Percentiles rank a stretch among this genome's conserved stretches.
Evolutionary conservation across 2,797 vertebrate genomes (phyloP).

Genomic region (Poeciliopsis infans): DNA sequence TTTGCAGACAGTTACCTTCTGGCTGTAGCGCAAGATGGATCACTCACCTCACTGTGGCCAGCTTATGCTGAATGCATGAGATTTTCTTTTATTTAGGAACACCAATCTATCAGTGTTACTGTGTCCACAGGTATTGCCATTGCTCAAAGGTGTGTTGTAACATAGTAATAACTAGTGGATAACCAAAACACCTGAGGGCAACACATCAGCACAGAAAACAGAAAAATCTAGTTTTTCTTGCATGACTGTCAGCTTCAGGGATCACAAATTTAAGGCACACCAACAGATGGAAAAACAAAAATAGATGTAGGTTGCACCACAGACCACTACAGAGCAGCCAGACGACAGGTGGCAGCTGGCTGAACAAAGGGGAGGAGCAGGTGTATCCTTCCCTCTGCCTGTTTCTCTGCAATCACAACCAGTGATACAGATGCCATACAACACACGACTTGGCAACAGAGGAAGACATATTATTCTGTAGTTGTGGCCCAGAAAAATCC

Average conservation of each 20-base stretch:
- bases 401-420: neutral
- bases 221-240: neutral
- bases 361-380: neutral
- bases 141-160: neutral
- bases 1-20: slow-evolving; percentile 15
- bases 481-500: neutral
- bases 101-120: neutral
- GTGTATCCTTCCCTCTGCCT: neutral
- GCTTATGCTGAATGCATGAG: neutral
- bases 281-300: no score
- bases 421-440: slow-evolving; percentile 3
- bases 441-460: neutral
- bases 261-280: neutral
- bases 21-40: slow-evolving; percentile 35
- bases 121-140: no score
- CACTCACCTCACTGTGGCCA: neutral
- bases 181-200: neutral
- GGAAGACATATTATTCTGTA: neutral
- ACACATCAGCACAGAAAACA: neutral
- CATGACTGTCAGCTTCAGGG: neutral
- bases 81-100: neutral
- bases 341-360: neutral
- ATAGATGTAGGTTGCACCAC: slow-evolving; percentile 1
- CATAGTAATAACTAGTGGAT: neutral
- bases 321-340: neutral